Evolutionary conservation across 2,888 invertebrate genomes (phyloP).

Genomic region (Acrobasis consociella): DNA sequence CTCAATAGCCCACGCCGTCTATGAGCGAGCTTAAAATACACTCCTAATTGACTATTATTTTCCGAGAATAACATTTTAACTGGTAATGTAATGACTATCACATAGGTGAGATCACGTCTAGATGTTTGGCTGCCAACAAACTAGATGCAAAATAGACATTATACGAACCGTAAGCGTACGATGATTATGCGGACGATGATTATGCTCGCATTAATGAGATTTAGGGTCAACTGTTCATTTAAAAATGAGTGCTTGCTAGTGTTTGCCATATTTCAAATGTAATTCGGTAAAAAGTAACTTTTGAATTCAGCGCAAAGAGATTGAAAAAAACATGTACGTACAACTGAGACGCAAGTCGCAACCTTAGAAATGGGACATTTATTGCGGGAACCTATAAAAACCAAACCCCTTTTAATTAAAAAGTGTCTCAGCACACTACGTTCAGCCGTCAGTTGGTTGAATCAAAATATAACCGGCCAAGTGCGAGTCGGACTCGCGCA

Average conservation of each 20-base stretch:
- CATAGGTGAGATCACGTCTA: conserved; percentile 11
- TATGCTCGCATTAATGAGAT: neutral
- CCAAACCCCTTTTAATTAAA: too few relatives aligned
- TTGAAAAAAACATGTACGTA: too few relatives aligned
- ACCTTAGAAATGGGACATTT: too few relatives aligned
- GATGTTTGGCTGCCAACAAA: conserved; percentile 8
- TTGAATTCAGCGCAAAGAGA: too few relatives aligned
- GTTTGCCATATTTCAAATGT: too few relatives aligned
- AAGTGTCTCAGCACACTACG: too few relatives aligned
- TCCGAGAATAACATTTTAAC: conserved; percentile 4
- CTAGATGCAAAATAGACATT: conserved; percentile 3
- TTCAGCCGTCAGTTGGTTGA: too few relatives aligned
- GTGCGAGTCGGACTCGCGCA: too few relatives aligned
- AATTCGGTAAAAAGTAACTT: too few relatives aligned
- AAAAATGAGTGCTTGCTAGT: neutral
- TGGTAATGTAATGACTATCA: conserved; percentile 5
- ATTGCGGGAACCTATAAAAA: too few relatives aligned
- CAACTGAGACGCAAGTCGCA: too few relatives aligned
- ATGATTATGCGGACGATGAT: neutral
- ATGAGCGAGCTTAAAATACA: conserved; percentile 1
- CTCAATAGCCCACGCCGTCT: conserved; percentile 14
- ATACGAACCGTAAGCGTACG: neutral
- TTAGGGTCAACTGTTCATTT: neutral
- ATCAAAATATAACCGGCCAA: too few relatives aligned
- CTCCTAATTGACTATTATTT: conserved; percentile 11